A percentile compares a stretch with the other conserved stretches of the same genome.
Evolutionary conservation across 2,888 invertebrate species (phyloP).

Genomic region (Mythimna vitellina): DNA sequence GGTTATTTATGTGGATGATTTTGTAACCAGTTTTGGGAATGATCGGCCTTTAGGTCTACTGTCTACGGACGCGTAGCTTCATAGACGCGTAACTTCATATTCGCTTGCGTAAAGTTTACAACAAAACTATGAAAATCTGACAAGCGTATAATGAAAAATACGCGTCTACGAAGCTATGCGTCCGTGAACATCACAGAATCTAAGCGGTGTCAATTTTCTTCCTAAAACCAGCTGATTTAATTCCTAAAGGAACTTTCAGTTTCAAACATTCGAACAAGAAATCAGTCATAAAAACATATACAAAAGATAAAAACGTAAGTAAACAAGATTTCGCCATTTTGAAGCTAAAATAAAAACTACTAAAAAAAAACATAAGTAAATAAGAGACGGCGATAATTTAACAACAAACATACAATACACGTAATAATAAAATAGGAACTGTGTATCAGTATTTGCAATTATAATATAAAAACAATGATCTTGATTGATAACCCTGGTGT

Average conservation of each 20-base stretch:
- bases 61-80: no score
- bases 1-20: background rate
- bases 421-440: constrained; percentile 41
- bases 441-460: constrained; percentile 41
- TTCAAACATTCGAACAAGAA: background rate
- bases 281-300: constrained; percentile 9
- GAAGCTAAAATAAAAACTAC: background rate
- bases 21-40: background rate
- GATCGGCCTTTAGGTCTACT: background rate
- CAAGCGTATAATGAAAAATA: no score
- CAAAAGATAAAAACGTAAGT: constrained; percentile 21
- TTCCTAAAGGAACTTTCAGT: background rate
- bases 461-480: constrained; percentile 42
- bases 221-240: background rate
- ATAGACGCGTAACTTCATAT: no score
- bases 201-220: no score
- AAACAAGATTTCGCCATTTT: constrained; percentile 17
- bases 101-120: no score
- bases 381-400: background rate
- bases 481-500: constrained; percentile 34
- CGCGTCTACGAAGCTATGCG: no score
- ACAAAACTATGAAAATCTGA: no score
- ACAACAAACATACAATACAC: constrained; percentile 10
- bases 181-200: background rate
- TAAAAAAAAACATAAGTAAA: constrained; percentile 16